Evolutionary conservation across 30 jellyfish, hydroid and myxozoan genomes (phyloP).

Genomic region (Aurelia aurita complex sp. Pacific): DNA sequence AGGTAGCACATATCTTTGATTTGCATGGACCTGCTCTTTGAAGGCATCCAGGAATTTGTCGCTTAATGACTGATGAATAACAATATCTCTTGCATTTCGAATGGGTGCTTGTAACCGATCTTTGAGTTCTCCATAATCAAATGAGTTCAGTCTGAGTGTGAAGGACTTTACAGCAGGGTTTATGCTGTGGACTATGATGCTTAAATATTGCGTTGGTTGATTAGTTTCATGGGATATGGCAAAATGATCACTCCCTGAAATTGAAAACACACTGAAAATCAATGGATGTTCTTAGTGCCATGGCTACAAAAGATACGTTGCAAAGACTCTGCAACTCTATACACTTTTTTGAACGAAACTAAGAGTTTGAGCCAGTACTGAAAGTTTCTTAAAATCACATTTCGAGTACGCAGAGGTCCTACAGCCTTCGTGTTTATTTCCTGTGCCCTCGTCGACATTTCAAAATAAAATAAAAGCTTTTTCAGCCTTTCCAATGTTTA

Average conservation of each 20-base stretch:
- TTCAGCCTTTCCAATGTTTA: too few relatives aligned
- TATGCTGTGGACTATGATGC: slow-evolving; percentile 71
- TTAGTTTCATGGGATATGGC: slow-evolving; percentile 70
- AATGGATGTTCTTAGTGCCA: background rate
- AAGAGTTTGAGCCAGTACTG: too few relatives aligned
- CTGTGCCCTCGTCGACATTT: too few relatives aligned
- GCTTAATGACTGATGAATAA: slow-evolving; percentile 90
- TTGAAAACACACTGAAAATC: background rate
- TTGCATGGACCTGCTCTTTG: slow-evolving; percentile 66
- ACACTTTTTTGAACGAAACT: too few relatives aligned
- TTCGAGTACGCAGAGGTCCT: too few relatives aligned
- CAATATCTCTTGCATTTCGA: slow-evolving; percentile 85
- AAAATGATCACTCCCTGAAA: slow-evolving; percentile 69
- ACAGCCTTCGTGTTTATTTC: too few relatives aligned
- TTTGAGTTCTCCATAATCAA: slow-evolving; percentile 82
- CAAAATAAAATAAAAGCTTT: too few relatives aligned
- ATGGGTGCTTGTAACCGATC: slow-evolving; percentile 90
- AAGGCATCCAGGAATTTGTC: slow-evolving; percentile 88
- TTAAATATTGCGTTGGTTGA: slow-evolving; percentile 77
- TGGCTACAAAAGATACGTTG: background rate
- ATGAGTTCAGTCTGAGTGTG: slow-evolving; percentile 66
- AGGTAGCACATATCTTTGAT: slow-evolving; percentile 34
- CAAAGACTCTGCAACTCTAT: too few relatives aligned
- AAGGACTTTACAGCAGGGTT: slow-evolving; percentile 72
- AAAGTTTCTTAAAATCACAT: too few relatives aligned